A percentile compares a stretch with the other conserved stretches of the same genome.
Evolutionary conservation across 2,113 vertebrate genomes (phyloP).

Genomic region (Tragelaphus scriptus): DNA sequence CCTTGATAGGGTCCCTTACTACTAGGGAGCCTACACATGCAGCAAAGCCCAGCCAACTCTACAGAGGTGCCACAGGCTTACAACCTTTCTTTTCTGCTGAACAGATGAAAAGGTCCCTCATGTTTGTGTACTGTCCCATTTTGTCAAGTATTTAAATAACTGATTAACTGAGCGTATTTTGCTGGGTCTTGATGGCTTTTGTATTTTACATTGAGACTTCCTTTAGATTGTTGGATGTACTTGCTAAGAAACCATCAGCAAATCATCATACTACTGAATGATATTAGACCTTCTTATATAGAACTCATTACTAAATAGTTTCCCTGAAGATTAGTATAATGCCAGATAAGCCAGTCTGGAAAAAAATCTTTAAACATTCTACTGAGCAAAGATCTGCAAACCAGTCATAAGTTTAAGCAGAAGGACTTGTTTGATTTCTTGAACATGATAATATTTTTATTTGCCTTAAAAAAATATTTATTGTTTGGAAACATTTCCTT

Average conservation of each 20-base stretch:
- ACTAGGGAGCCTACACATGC: fast-evolving
- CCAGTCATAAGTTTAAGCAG: neutral
- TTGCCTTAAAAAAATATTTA: neutral
- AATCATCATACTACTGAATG: neutral
- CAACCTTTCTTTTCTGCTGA: neutral
- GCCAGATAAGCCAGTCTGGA: neutral
- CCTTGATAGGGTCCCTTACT: too few species aligned
- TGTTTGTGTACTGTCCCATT: neutral
- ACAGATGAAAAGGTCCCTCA: neutral
- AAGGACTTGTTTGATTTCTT: neutral
- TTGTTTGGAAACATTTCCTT: neutral
- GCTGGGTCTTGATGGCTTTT: neutral
- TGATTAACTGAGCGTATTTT: neutral
- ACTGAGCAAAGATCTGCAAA: neutral
- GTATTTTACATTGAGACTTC: neutral
- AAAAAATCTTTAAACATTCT: neutral
- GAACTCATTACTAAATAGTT: neutral
- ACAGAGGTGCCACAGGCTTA: neutral
- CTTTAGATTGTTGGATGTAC: neutral
- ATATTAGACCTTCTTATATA: neutral
- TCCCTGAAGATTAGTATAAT: neutral
- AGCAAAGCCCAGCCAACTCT: neutral
- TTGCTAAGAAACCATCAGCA: neutral
- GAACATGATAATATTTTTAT: neutral
- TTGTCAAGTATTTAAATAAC: neutral